These are phyloP conservation scores for Saccopteryx bilineata DNA, from an alignment of 2,113 vertebrate species.

Conservation along the genomic window DNA sequence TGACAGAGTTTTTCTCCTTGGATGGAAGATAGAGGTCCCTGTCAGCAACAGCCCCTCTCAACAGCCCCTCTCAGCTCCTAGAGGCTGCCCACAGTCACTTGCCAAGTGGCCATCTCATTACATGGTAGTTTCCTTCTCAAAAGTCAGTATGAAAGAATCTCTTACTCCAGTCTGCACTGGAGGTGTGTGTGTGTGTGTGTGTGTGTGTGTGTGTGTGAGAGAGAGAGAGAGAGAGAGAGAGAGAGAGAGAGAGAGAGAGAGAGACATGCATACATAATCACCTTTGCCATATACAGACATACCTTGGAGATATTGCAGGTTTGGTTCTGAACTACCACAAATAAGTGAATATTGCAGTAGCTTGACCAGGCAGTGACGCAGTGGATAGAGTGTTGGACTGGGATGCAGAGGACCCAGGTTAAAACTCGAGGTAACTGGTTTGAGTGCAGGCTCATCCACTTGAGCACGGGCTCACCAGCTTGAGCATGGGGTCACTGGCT, in stretches of 20 bases:
- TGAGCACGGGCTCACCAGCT: too few species aligned
- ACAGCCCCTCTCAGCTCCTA: neutral
- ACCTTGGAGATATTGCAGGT: neutral
- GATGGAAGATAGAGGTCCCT: neutral
- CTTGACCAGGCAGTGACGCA: too few species aligned
- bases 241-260: neutral
- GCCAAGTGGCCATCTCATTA: neutral
- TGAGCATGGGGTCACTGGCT: too few species aligned
- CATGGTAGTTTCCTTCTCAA: neutral
- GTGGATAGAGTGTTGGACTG: too few species aligned
- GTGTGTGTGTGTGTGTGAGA: neutral
- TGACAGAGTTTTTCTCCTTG: neutral
- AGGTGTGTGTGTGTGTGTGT: neutral
- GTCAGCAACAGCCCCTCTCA: neutral
- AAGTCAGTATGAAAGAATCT: neutral
- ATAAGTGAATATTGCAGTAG: neutral
- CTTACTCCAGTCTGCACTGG: neutral
- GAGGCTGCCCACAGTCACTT: neutral
- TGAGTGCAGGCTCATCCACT: too few species aligned
- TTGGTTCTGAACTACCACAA: neutral
- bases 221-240: neutral
- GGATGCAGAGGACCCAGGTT: too few species aligned
- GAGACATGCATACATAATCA: neutral
- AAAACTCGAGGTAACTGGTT: too few species aligned
- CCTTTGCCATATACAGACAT: neutral